Base-by-base conservation (phyloP, 1,140 invertebrate genomes). In the Acromyrmex charruanus region DNA sequence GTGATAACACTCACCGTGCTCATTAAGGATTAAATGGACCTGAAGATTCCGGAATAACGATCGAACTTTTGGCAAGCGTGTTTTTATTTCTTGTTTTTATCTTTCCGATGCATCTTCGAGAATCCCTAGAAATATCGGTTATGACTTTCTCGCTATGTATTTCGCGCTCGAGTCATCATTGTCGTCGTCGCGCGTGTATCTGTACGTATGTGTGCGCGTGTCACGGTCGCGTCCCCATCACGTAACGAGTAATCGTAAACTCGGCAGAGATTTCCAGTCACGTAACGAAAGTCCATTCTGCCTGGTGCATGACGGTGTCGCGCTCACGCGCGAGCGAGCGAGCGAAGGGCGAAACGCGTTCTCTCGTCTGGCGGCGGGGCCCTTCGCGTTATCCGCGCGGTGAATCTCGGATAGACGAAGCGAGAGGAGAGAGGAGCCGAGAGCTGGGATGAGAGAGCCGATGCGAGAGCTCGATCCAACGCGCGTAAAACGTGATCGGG, bases 211-310 rank as follows among this genome's bases (percentile, higher is more conserved):
- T n/a, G 1, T 35, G 68, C 74, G 0, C 4, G 39, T 49, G 68
- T 74, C 77, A 80, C 63, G 77, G 63, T 25, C 77, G 77, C 85
- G 77, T 77, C 86, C 86, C 79, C 85, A 90, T 94, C 93, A 92
- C 93, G 90, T 94, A 93, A 93, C 91, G 89, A 88, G 92, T 94
- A 93, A 93, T 92, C 93, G 92, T 93, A 92, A 93, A 93, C 92
- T 89, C 87, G 68, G 79, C 92, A 87, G 89, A 55, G 91, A 92
- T 93, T 93, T 94, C 93, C 71, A 93, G 92, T 94, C 93, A 94
- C 93, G 93, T 94, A 93, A 75, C 79, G 79, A 87, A 87, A 87
- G 90, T 87, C 87, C 89, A 90, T 89, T 90, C 89, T 90, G 86
- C 31, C 69, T 88, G 88, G 89, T 89, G 79, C 79, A 81, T 81